phyloP scores from a whole-genome alignment of 2,888 invertebrate species.

The Cephus runcator region DNA sequence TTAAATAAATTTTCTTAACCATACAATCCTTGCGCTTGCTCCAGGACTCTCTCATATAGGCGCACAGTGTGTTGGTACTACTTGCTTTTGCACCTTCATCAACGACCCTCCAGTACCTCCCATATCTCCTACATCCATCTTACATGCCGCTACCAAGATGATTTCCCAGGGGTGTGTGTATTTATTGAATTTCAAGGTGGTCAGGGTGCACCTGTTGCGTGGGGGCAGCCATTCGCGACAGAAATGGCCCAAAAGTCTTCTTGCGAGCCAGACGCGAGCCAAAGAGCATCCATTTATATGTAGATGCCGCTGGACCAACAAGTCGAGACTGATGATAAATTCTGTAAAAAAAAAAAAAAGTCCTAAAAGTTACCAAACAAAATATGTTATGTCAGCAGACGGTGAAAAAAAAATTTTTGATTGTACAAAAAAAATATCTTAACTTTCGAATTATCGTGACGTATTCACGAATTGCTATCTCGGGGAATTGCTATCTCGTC shows the following conservation, averaged over 20 bases:
- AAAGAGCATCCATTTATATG: background rate
- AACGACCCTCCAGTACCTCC: background rate
- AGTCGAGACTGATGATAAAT: background rate
- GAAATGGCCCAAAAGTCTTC: background rate
- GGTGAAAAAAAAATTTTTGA: background rate
- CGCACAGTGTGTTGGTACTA: background rate
- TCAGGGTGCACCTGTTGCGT: background rate
- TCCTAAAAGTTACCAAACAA: too few species aligned
- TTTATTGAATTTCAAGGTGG: background rate
- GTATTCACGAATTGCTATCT: background rate
- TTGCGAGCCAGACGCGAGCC: background rate
- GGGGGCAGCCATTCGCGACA: background rate
- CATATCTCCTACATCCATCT: background rate
- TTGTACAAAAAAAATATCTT: too few species aligned
- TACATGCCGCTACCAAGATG: background rate
- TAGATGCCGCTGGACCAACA: background rate
- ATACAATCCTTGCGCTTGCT: background rate
- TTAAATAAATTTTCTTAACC: background rate
- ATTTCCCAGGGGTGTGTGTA: background rate
- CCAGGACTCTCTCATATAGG: background rate
- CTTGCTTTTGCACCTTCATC: background rate
- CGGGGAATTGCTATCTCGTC: background rate
- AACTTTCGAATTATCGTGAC: background rate
- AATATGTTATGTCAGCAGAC: rapidly evolving
- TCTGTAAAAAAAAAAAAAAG: background rate